Evolutionary conservation across 1,140 invertebrate species (phyloP).

Genomic region (Eupristina koningsbergeri): DNA sequence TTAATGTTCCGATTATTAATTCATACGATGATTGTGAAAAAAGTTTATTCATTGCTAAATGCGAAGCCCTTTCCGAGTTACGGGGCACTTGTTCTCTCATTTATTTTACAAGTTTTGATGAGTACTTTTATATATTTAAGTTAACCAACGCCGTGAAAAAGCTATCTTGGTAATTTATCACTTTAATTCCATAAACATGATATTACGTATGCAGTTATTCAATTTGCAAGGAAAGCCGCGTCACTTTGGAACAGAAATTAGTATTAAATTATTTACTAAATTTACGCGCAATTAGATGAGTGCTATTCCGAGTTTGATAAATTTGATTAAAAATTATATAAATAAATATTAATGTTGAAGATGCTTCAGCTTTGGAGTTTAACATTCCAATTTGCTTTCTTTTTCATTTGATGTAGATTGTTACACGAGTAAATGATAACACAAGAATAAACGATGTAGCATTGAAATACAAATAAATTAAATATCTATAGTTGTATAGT

Average conservation of each 20-base stretch:
- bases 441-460: background rate
- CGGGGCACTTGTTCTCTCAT: background rate
- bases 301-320: background rate
- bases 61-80: background rate
- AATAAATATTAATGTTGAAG: background rate
- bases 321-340: background rate
- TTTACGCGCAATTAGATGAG: background rate
- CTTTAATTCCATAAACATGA: conserved; percentile 36
- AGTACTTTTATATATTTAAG: conserved; percentile 10
- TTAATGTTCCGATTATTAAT: background rate
- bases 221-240: background rate
- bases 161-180: conserved; percentile 39
- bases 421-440: background rate
- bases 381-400: background rate
- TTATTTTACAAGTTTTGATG: background rate
- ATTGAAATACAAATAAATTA: background rate
- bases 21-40: background rate
- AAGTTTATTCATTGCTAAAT: background rate
- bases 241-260: background rate
- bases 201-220: conserved; percentile 33
- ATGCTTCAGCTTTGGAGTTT: background rate
- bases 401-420: background rate
- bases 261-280: conserved; percentile 27
- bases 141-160: conserved; percentile 2
- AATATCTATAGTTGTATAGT: background rate